Percentiles rank a stretch among this genome's conserved stretches.
phyloP scores from a whole-genome alignment of 64 coral and sea anemone species.

The Trachythela sp. region DNA sequence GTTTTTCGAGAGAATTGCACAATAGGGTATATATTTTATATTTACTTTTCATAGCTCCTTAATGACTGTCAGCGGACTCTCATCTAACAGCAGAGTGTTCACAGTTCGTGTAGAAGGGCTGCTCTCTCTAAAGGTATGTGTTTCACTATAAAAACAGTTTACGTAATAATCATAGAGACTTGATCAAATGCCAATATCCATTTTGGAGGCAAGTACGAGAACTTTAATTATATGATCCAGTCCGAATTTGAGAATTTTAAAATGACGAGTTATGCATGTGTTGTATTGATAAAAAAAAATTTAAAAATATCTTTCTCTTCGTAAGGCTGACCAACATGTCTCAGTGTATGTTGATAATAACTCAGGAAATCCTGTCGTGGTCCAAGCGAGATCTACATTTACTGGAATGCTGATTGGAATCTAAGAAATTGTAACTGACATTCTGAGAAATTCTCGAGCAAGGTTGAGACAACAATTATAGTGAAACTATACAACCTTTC shows the following conservation, averaged over 20 bases:
- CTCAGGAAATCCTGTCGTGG: constrained; percentile 64
- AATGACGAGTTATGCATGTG: too few relatives aligned
- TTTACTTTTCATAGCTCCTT: constrained; percentile 66
- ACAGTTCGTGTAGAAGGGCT: constrained; percentile 70
- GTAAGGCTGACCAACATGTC: constrained; percentile 76
- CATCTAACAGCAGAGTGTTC: constrained; percentile 78
- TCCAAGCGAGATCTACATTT: constrained; percentile 68
- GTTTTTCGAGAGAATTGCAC: too few relatives aligned
- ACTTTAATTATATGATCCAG: too few relatives aligned
- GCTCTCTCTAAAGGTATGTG: constrained; percentile 70
- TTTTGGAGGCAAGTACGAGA: too few relatives aligned
- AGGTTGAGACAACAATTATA: too few relatives aligned
- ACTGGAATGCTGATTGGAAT: constrained; percentile 81
- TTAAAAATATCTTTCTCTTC: background rate
- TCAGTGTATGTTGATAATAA: constrained; percentile 94
- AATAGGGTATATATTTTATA: too few relatives aligned
- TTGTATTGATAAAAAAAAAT: background rate
- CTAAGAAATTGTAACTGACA: constrained; percentile 10
- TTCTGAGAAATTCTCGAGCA: too few relatives aligned
- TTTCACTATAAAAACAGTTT: background rate
- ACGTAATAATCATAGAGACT: background rate
- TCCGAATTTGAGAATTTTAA: too few relatives aligned
- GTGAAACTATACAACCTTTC: too few relatives aligned
- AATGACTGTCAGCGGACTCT: constrained; percentile 71
- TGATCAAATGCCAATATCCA: too few relatives aligned